Conservation (phyloP, 2,888 invertebrate species). For the Pollenia griseotomentosa region DNA sequence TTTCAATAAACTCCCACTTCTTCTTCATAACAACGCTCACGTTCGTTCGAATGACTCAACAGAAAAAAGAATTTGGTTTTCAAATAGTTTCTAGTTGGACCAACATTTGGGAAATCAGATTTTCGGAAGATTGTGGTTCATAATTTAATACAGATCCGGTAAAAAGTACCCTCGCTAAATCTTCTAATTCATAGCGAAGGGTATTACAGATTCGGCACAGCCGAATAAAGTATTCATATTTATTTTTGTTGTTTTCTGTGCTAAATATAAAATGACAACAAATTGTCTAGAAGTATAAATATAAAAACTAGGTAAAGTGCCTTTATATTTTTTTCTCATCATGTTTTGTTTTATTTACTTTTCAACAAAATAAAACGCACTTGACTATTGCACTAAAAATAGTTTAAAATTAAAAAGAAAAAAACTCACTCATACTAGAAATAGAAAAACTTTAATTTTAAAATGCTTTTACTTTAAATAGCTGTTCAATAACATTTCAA, state of each 20-base stretch:
- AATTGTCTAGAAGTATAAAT: slow-evolving; percentile 65
- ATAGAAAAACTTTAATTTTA: background rate
- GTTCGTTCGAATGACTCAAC: too few relatives aligned
- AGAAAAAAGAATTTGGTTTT: too few relatives aligned
- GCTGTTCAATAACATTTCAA: background rate
- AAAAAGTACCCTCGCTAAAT: too few relatives aligned
- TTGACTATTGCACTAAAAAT: slow-evolving; percentile 64
- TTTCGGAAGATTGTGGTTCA: too few relatives aligned
- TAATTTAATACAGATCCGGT: too few relatives aligned
- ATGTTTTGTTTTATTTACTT: slow-evolving; percentile 43
- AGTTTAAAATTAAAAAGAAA: slow-evolving; percentile 4
- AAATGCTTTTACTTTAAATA: slow-evolving; percentile 2
- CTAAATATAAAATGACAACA: slow-evolving; percentile 69
- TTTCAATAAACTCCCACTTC: too few relatives aligned
- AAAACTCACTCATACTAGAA: background rate
- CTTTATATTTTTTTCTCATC: slow-evolving; percentile 12
- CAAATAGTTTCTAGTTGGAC: too few relatives aligned
- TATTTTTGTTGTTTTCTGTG: slow-evolving; percentile 34
- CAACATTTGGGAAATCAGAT: too few relatives aligned
- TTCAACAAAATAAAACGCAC: slow-evolving; percentile 47
- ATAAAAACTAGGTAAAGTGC: slow-evolving; percentile 67
- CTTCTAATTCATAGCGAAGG: too few relatives aligned
- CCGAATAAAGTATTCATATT: background rate
- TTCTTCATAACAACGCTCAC: too few relatives aligned
- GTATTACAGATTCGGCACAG: too few relatives aligned